These are phyloP conservation scores for Drosophila neotestacea DNA, from an alignment of 2,888 invertebrate genomes.

Conservation along the genomic window DNA sequence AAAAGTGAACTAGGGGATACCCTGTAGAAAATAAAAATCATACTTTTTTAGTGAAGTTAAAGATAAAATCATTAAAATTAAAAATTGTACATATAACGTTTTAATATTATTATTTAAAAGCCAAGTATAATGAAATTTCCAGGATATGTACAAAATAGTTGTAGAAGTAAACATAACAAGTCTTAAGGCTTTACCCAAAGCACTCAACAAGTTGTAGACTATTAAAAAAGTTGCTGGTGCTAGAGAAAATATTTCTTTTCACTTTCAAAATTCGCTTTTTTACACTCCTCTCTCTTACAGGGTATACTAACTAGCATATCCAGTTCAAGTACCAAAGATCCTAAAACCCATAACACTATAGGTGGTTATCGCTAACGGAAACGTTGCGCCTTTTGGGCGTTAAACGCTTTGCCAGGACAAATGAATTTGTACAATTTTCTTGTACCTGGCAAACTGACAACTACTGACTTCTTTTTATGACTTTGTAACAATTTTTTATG, in stretches of 20 bases:
- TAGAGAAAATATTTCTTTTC: background rate
- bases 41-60: background rate
- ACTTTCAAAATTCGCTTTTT: too few relatives aligned
- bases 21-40: background rate
- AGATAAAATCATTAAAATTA: background rate
- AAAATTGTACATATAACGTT: background rate
- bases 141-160: background rate
- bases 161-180: background rate
- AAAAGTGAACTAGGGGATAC: background rate
- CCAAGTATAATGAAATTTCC: background rate
- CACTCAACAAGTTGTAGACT: background rate
- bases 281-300: background rate
- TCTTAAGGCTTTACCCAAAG: background rate
- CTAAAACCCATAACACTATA: constrained; percentile 13
- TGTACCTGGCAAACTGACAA: constrained; percentile 59
- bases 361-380: constrained; percentile 71
- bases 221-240: background rate
- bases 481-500: constrained; percentile 82
- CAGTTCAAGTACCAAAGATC: constrained; percentile 4
- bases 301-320: constrained; percentile 14
- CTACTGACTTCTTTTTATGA: constrained; percentile 74
- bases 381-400: constrained; percentile 60
- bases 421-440: constrained; percentile 48
- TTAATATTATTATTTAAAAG: background rate
- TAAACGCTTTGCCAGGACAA: constrained; percentile 70